Percentiles rank a stretch among this genome's conserved stretches.
Evolutionary conservation across 2,888 invertebrate species (phyloP).

Genomic region (Pandemis cinnamomeana): DNA sequence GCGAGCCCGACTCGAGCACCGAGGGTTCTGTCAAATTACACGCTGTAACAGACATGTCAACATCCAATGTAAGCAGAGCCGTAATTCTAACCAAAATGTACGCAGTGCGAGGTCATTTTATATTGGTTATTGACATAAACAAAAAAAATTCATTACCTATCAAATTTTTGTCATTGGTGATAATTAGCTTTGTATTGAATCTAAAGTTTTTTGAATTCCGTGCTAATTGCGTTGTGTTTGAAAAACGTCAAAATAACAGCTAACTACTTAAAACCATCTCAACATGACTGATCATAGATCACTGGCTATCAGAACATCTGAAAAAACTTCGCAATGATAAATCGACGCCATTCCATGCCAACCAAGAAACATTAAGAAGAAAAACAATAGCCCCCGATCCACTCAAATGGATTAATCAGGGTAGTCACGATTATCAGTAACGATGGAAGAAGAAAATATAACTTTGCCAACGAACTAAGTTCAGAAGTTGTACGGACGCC

Average conservation of each 20-base stretch:
- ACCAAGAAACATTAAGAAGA: conserved; percentile 61
- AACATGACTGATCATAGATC: conserved; percentile 24
- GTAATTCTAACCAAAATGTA: no score
- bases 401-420: conserved; percentile 74
- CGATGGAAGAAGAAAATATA: conserved; percentile 71
- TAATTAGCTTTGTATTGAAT: background rate
- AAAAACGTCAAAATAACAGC: background rate
- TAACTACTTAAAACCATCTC: conserved; percentile 2
- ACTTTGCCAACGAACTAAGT: conserved; percentile 58
- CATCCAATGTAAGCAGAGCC: no score
- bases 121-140: background rate
- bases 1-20: no score
- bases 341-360: conserved; percentile 60
- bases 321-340: conserved; percentile 49
- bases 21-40: no score
- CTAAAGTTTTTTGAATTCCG: background rate
- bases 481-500: conserved; percentile 44
- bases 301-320: background rate
- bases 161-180: no score
- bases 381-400: conserved; percentile 63
- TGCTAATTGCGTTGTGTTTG: no score
- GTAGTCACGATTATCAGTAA: conserved; percentile 76
- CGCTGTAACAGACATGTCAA: no score
- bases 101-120: no score
- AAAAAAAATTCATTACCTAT: background rate